phyloP scores from a whole-genome alignment of 2,113 vertebrate genomes.

The Sapajus apella region DNA sequence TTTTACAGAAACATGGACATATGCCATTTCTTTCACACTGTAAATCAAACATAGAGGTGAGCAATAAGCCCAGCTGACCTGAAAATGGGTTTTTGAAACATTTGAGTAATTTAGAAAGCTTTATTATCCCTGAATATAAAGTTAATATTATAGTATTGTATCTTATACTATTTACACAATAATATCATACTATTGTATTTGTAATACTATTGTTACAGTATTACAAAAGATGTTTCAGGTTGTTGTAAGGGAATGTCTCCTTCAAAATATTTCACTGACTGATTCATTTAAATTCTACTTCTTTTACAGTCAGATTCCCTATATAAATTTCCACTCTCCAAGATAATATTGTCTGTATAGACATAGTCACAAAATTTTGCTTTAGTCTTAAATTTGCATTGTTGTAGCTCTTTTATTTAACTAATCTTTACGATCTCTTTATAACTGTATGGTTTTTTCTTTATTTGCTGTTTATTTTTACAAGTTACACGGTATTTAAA shows the following conservation, averaged over 20 bases:
- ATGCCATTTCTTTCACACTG: background rate
- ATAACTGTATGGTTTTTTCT: background rate
- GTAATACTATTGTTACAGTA: background rate
- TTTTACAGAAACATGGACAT: background rate
- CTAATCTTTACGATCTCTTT: fast-evolving
- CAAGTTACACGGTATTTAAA: conserved; percentile 9
- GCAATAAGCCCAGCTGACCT: background rate
- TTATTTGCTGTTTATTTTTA: background rate
- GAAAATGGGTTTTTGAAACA: background rate
- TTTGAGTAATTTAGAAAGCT: background rate
- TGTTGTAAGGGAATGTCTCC: background rate
- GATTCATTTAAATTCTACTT: background rate
- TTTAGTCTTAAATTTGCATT: background rate
- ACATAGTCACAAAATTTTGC: background rate
- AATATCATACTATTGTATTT: too few species aligned
- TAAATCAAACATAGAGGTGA: background rate
- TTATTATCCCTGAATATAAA: background rate
- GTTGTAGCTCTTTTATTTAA: background rate
- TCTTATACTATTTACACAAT: too few species aligned
- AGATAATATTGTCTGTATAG: background rate
- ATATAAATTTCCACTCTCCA: background rate
- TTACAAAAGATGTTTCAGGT: background rate
- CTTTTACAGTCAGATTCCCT: background rate
- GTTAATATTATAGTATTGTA: too few species aligned
- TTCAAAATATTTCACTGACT: background rate